Conservation (phyloP, 1,140 invertebrate genomes). For the Zaprionus ornatus region DNA sequence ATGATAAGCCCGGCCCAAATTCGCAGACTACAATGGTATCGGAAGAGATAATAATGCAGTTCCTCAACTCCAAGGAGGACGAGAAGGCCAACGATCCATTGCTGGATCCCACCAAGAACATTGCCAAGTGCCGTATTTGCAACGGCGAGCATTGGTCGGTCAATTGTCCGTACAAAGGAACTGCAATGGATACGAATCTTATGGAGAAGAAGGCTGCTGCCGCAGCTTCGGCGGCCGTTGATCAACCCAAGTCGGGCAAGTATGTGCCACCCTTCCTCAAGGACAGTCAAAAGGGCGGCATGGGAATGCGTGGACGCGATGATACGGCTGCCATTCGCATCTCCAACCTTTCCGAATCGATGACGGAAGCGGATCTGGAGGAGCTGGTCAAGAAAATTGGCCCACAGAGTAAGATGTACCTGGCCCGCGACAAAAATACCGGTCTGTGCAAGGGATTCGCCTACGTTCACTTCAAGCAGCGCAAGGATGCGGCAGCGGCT, state of each 20-base stretch:
- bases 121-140: conserved; percentile 97
- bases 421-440: conserved; percentile 94
- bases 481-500: conserved; percentile 95
- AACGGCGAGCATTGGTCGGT: conserved; percentile 98
- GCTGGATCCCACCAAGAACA: conserved; percentile 84
- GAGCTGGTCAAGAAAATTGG: conserved; percentile 92
- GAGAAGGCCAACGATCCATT: conserved; percentile 92
- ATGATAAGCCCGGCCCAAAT: conserved; percentile 97
- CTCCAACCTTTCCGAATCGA: conserved; percentile 98
- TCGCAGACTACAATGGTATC: conserved; percentile 97
- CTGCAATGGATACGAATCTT: conserved; percentile 87
- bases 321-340: conserved; percentile 97
- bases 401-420: conserved; percentile 90
- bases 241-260: conserved; percentile 86
- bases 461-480: conserved; percentile 97
- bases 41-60: conserved; percentile 98
- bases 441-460: conserved; percentile 97
- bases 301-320: conserved; percentile 89
- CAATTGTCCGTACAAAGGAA: conserved; percentile 98
- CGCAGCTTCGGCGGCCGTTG: conserved; percentile 71
- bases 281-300: conserved; percentile 90
- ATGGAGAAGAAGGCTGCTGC: conserved; percentile 83
- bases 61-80: conserved; percentile 93
- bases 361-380: conserved; percentile 96
- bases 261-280: conserved; percentile 95